Base-by-base conservation (phyloP, 1,140 invertebrate genomes). In the Thaumatotibia leucotreta region DNA sequence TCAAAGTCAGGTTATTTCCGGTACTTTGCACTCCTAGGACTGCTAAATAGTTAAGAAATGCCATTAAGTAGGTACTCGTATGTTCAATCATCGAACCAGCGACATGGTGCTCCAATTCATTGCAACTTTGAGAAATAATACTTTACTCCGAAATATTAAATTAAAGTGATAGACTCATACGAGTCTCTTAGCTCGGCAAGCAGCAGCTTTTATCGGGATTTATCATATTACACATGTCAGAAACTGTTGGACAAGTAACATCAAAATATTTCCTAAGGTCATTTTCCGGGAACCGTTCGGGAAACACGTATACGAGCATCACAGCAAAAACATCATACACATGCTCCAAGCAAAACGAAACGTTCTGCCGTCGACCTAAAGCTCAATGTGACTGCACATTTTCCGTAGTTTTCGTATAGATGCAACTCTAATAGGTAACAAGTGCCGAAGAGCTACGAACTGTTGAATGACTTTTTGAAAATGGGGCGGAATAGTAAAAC, bases 251-350 rank as follows among this genome's bases (percentile, higher is more conserved):
- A 20, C 22, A 39, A 39, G 10, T 17, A 32, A 39, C 33, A 17
- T 24, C 27, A 14, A 31, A 45, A 49, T 52, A 49, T 62, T 62
- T 29, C 45, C 11, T 63, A 69, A 72, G 70, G 73, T 78, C 71
- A 79, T 70, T 64, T 77, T 76, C 74, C 35, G 32, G 39, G 75
- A 77, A 78, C 49, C 54, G 61, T 29, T 45, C 67, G 52, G 70
- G 66, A 74, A 77, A 77, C 69, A 72, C 68, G 54, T 45, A 68
- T 64, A 71, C 69, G 65, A 33, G 52, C 52, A 66, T 61, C 74
- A 29, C 71, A 77, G 76, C 69, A 71, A 75, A 79, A 80, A 76
- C 70, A 80, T 75, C 14, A 20, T 5, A 14, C n/a, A 45, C 17
- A 45, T 17, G n/a, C 20, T 14, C 39, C 35, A 20, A 45, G 39